Percentiles rank a stretch among this genome's conserved stretches.
phyloP scores from a whole-genome alignment of 2,888 invertebrate species.

The Napeogenes inachia region DNA sequence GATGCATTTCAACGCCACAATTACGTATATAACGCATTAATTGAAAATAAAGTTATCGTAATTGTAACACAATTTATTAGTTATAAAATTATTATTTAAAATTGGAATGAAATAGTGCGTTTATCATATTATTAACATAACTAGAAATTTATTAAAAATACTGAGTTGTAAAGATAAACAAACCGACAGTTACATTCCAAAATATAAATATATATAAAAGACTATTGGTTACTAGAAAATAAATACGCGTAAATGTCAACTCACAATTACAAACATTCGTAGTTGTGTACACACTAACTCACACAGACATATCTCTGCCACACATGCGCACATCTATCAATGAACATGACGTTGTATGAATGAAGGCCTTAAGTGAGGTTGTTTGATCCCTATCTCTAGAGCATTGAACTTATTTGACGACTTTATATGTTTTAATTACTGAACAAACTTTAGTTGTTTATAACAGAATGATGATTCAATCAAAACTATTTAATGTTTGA shows the following conservation, averaged over 20 bases:
- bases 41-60: too few species aligned
- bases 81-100: too few species aligned
- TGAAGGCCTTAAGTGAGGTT: conserved; percentile 63
- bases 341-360: conserved; percentile 63
- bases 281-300: conserved; percentile 28
- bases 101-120: too few species aligned
- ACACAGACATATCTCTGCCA: conserved; percentile 32
- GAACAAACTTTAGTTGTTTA: conserved; percentile 5
- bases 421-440: conserved; percentile 21
- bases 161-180: too few species aligned
- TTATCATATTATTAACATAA: too few species aligned
- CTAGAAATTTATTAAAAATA: too few species aligned
- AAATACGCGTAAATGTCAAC: conserved; percentile 25
- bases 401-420: conserved; percentile 55
- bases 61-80: too few species aligned
- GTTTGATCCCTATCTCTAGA: conserved; percentile 48
- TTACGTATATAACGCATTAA: neutral
- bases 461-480: neutral
- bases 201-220: too few species aligned
- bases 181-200: too few species aligned
- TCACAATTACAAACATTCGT: conserved; percentile 31
- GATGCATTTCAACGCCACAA: conserved; percentile 19
- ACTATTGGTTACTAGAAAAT: neutral
- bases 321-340: conserved; percentile 51
- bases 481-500: neutral